Conservation (phyloP, 2,888 invertebrate species). For the Stomorhina lunata region DNA sequence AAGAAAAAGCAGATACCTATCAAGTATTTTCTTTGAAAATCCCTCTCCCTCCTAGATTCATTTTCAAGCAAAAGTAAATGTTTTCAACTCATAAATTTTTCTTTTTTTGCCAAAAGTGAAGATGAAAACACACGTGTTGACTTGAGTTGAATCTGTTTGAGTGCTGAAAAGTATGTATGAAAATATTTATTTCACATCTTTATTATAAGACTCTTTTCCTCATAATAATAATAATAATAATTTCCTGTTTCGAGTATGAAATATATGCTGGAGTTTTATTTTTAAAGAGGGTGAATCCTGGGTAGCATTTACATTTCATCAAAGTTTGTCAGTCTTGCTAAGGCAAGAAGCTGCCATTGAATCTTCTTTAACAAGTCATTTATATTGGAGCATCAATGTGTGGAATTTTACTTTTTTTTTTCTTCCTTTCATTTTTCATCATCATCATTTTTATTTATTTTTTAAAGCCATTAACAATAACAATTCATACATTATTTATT, state of each 20-base stretch:
- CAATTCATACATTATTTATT: conserved; percentile 52
- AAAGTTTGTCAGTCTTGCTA: conserved; percentile 17
- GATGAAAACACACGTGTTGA: conserved; percentile 28
- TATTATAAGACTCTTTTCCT: neutral
- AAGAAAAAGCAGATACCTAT: neutral
- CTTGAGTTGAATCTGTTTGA: too few relatives aligned
- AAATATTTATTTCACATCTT: conserved; percentile 23
- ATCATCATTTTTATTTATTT: neutral
- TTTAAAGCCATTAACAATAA: conserved; percentile 22
- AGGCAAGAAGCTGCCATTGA: conserved; percentile 22
- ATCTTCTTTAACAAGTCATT: conserved; percentile 28
- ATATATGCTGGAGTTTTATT: neutral
- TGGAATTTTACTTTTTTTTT: neutral
- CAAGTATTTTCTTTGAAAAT: neutral
- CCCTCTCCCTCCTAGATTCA: neutral
- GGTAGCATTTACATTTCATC: conserved; percentile 1
- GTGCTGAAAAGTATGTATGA: neutral
- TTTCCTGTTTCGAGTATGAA: conserved; percentile 38
- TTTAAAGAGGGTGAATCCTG: neutral
- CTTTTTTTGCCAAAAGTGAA: neutral
- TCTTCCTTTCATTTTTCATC: conserved; percentile 18
- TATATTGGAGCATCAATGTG: neutral
- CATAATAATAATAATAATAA: too few relatives aligned
- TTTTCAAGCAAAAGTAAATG: neutral
- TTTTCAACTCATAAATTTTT: conserved; percentile 12